Conservation (phyloP, 2,888 invertebrate species). For the Panopea generosa region DNA sequence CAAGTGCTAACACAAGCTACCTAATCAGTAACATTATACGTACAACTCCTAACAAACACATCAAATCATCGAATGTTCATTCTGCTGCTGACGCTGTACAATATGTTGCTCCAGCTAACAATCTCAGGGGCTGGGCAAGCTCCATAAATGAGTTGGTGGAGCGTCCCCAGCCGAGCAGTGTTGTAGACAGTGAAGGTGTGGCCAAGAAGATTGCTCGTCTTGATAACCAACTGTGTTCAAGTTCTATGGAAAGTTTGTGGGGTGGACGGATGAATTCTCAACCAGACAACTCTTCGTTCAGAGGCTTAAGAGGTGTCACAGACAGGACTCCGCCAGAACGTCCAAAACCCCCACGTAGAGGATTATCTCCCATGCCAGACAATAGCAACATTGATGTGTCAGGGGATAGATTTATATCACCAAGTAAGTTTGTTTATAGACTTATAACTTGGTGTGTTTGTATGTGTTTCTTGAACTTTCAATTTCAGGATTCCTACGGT, state of each 20-base stretch:
- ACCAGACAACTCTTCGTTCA: background rate
- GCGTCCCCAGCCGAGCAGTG: slow-evolving; percentile 55
- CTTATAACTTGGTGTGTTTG: background rate
- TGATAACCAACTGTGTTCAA: slow-evolving; percentile 38
- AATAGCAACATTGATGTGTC: slow-evolving; percentile 37
- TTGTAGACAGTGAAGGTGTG: slow-evolving; percentile 61
- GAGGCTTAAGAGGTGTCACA: slow-evolving; percentile 23
- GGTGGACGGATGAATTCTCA: slow-evolving; percentile 1
- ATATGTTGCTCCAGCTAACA: slow-evolving; percentile 13
- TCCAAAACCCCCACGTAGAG: slow-evolving; percentile 54
- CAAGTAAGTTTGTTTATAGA: slow-evolving; percentile 33
- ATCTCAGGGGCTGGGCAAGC: slow-evolving; percentile 26
- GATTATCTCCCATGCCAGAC: slow-evolving; percentile 43
- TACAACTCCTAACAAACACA: slow-evolving; percentile 43
- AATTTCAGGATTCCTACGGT: too few relatives aligned
- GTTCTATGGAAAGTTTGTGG: slow-evolving; percentile 43
- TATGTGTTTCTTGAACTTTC: too few relatives aligned
- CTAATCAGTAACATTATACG: slow-evolving; percentile 49
- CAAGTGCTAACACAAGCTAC: slow-evolving; percentile 46
- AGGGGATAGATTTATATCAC: slow-evolving; percentile 41
- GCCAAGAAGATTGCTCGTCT: slow-evolving; percentile 64
- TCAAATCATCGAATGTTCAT: slow-evolving; percentile 18
- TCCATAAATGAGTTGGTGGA: slow-evolving; percentile 58
- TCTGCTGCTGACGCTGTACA: too few relatives aligned
- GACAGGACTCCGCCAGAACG: slow-evolving; percentile 57